Evolutionary conservation across 2,888 invertebrate species (phyloP), one percentile per base, ranked within the genome.

Genomic region (Drosophila trichaetosa): DNA sequence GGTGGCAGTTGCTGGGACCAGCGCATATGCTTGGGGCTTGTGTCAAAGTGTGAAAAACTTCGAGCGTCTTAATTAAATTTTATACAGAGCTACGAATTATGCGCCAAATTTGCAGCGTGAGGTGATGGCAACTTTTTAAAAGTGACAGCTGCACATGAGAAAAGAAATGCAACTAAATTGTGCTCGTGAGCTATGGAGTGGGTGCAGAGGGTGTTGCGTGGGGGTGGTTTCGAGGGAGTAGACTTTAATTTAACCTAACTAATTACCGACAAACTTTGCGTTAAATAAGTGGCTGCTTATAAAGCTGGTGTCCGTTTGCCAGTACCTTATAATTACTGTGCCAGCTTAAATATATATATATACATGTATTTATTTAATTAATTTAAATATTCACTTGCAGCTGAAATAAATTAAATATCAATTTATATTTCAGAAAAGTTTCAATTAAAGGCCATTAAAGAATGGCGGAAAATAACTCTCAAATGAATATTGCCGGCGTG

Each of bases 31-130:
- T 82, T 69, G 79, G 80, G 82, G 83, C 80, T 75, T 84, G 79
- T 86, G 86, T 84, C 84, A 85, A 86, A 85, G 84, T 87, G 87
- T 84, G 84, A 86, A 84, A 84, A 85, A 85, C 79, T 85, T 86
- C 46, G 79, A 81, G 84, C 81, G 81, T 85, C 87, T 85, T 85
- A 85, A 85, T 85, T 85, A 85, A 85, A 85, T 85, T 85, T 85
- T 85, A 84, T 84, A 80, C 71, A 82, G 76, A 73, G 80, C 76
- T 59, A 70, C 74, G 78, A 78, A 75, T 80, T 85, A 83, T 75
- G 78, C 78, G 71, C 71, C 71, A 78, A 70, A 74, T 62, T 73
- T 66, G 61, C 73, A 76, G 74, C 66, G 57, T 57, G 72, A 75
- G 78, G 73, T 67, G 79, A 72, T 69, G 74, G 72, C 60, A 84